phyloP scores from a whole-genome alignment of 2,888 invertebrate genomes.

The Chrysolina oricalcia region DNA sequence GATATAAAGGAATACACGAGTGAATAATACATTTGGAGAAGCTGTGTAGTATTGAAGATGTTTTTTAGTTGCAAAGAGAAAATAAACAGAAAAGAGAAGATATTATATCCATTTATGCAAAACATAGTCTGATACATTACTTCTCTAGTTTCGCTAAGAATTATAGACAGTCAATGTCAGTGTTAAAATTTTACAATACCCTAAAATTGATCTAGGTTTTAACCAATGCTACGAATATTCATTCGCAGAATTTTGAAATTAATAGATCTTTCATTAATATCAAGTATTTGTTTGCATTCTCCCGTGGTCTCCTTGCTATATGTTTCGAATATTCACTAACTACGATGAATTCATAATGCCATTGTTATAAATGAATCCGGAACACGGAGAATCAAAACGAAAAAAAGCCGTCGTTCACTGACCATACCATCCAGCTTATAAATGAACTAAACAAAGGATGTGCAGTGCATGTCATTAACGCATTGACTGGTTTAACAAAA shows the following conservation, averaged over 20 bases:
- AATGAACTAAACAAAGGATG: conserved; percentile 25
- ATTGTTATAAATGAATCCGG: conserved; percentile 13
- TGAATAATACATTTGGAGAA: too few species aligned
- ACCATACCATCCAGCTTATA: conserved; percentile 9
- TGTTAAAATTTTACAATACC: too few species aligned
- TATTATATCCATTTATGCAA: too few species aligned
- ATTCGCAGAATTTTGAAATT: neutral
- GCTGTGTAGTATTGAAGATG: too few species aligned
- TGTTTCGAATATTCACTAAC: neutral
- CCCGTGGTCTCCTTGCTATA: neutral
- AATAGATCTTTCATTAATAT: neutral
- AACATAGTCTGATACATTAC: too few species aligned
- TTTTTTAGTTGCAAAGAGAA: too few species aligned
- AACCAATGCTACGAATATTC: neutral
- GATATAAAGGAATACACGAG: too few species aligned
- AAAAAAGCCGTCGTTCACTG: conserved; percentile 20
- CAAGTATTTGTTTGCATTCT: neutral
- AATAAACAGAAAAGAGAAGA: too few species aligned
- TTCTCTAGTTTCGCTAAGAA: too few species aligned
- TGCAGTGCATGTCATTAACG: conserved; percentile 19
- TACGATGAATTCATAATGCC: neutral
- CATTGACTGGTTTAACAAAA: conserved; percentile 7
- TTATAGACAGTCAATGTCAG: too few species aligned
- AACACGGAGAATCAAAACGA: conserved; percentile 9
- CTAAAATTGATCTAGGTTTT: neutral